A percentile compares a stretch with the other conserved stretches of the same genome.
Evolutionary conservation across 2,888 invertebrate species (phyloP).

Genomic region (Blera fallax): DNA sequence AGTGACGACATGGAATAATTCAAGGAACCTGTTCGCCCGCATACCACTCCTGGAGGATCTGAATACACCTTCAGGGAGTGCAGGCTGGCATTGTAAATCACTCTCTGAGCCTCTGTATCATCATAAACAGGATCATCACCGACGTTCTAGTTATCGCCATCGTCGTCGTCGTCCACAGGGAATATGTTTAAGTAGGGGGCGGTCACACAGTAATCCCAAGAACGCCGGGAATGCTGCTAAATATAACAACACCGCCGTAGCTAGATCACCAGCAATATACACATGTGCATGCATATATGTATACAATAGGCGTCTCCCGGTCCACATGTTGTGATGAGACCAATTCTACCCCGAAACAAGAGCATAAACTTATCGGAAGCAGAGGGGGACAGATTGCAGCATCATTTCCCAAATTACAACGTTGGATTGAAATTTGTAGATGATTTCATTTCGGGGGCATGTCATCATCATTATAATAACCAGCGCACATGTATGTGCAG

Average conservation of each 20-base stretch:
- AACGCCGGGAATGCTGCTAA: background rate
- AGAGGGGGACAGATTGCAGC: constrained; percentile 61
- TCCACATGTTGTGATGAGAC: background rate
- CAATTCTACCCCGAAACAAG: background rate
- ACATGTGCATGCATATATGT: too few species aligned
- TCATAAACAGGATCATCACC: constrained; percentile 55
- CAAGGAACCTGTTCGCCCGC: constrained; percentile 25
- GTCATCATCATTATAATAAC: constrained; percentile 67
- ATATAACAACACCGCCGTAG: background rate
- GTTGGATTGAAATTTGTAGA: constrained; percentile 72
- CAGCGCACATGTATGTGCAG: constrained; percentile 33
- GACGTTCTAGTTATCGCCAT: constrained; percentile 7
- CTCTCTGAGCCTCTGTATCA: constrained; percentile 26
- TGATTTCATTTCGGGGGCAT: constrained; percentile 65
- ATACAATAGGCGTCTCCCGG: constrained; percentile 22
- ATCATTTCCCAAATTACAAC: constrained; percentile 69
- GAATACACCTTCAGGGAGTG: constrained; percentile 33
- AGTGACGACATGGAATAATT: constrained; percentile 66
- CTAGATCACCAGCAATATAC: constrained; percentile 22
- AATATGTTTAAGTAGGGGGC: background rate
- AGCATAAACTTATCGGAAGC: constrained; percentile 2
- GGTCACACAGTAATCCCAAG: background rate
- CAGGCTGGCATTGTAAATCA: constrained; percentile 49
- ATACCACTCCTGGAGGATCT: background rate
- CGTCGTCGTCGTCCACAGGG: background rate